Conservation (phyloP, 2,888 invertebrate genomes). For the Pemphredon lugubris region DNA sequence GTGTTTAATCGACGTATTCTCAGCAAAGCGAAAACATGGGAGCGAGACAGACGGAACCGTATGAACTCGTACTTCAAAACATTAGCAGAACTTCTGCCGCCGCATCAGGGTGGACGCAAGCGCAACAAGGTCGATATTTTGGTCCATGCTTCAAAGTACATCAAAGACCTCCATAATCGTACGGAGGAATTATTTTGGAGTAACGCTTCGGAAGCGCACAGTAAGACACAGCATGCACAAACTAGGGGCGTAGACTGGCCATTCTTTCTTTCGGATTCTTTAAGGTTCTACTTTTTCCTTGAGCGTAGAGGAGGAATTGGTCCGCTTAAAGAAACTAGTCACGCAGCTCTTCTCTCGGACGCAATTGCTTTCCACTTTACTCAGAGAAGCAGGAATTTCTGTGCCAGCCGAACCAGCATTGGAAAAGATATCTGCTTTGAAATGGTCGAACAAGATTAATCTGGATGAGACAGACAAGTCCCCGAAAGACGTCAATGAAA, state of each 20-base stretch:
- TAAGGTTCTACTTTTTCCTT: conserved; percentile 15
- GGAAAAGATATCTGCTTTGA: conserved; percentile 78
- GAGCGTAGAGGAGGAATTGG: conserved; percentile 76
- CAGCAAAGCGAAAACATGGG: conserved; percentile 87
- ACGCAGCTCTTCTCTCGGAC: conserved; percentile 75
- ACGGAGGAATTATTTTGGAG: conserved; percentile 75
- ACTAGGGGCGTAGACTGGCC: too few species aligned
- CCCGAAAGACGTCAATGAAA: conserved; percentile 68
- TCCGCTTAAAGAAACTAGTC: conserved; percentile 76
- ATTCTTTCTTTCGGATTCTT: too few species aligned
- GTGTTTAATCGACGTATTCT: conserved; percentile 57
- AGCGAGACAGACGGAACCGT: conserved; percentile 86
- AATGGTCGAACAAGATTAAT: conserved; percentile 79
- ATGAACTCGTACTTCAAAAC: conserved; percentile 83
- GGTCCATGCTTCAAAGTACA: conserved; percentile 78
- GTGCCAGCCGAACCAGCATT: conserved; percentile 79
- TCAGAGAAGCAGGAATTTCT: conserved; percentile 78
- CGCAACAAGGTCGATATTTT: conserved; percentile 83
- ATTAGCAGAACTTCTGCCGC: conserved; percentile 82
- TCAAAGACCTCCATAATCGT: conserved; percentile 77
- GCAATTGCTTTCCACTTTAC: conserved; percentile 75
- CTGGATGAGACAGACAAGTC: conserved; percentile 73
- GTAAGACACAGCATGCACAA: too few species aligned
- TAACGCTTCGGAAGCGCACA: conserved; percentile 76
- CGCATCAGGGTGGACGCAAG: conserved; percentile 83